phyloP scores from a whole-genome alignment of 2,797 vertebrate genomes.

The Lerista edwardsae region DNA sequence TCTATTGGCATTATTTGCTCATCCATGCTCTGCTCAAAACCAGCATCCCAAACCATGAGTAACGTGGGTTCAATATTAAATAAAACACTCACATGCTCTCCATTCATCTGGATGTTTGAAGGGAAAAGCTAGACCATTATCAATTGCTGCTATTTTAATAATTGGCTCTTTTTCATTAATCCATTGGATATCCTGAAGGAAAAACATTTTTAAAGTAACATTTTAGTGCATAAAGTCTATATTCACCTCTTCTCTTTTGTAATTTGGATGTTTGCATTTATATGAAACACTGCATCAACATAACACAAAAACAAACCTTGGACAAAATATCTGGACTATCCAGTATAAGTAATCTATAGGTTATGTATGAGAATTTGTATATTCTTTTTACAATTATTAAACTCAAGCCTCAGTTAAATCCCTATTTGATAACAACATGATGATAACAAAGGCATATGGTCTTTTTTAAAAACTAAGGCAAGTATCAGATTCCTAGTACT shows the following conservation, averaged over 20 bases:
- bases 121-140: slow-evolving; percentile 97
- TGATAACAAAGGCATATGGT: background rate
- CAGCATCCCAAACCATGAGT: no score
- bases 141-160: slow-evolving; percentile 95
- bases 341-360: no score
- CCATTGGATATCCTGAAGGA: slow-evolving; percentile 84
- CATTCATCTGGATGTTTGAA: slow-evolving; percentile 99
- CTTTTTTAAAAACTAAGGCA: no score
- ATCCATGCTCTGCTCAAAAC: background rate
- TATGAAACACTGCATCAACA: background rate
- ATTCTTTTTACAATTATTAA: background rate
- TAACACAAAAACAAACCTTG: slow-evolving; percentile 5
- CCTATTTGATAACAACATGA: background rate
- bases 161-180: slow-evolving; percentile 79
- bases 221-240: background rate
- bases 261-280: background rate
- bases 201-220: slow-evolving; percentile 10
- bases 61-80: background rate
- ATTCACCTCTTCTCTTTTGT: background rate
- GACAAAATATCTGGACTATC: background rate
- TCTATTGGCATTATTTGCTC: no score
- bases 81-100: slow-evolving; percentile 90
- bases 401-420: background rate
- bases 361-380: no score
- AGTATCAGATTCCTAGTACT: no score